Conservation (phyloP, 1,140 invertebrate species). For the Calycopis cecrops region DNA sequence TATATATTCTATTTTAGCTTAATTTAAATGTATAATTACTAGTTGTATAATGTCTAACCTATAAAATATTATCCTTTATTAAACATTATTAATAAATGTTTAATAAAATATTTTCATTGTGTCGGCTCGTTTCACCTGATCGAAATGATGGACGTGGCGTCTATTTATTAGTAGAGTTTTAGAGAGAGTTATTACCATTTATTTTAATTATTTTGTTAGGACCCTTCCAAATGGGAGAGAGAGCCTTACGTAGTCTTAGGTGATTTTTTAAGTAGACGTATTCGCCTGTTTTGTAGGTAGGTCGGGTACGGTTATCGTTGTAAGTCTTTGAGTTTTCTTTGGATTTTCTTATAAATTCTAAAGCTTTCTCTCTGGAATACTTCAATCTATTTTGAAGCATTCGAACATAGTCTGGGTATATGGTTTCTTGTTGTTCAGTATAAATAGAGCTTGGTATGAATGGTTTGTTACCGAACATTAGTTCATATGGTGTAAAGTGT, state of each 20-base stretch:
- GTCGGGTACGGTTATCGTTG: neutral
- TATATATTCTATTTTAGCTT: too few relatives aligned
- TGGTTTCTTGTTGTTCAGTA: neutral
- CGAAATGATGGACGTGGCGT: neutral
- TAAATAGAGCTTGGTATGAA: neutral
- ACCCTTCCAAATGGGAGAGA: too few relatives aligned
- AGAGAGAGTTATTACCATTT: neutral
- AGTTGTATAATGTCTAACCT: too few relatives aligned
- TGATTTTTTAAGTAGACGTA: too few relatives aligned
- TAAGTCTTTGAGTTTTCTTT: constrained; percentile 1
- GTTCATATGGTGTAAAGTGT: neutral
- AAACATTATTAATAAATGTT: too few relatives aligned
- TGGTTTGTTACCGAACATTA: neutral
- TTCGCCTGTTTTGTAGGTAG: too few relatives aligned
- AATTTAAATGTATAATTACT: too few relatives aligned
- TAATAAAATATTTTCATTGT: too few relatives aligned
- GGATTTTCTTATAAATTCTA: neutral
- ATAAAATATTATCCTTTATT: too few relatives aligned
- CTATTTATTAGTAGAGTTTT: constrained; percentile 1
- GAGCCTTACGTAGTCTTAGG: too few relatives aligned
- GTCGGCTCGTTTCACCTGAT: neutral
- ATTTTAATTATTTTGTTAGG: neutral
- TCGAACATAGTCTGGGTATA: neutral
- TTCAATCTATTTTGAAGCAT: neutral
- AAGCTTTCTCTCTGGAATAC: neutral